phyloP scores from a whole-genome alignment of 2,888 invertebrate species.

The Bellardia bayeri region DNA sequence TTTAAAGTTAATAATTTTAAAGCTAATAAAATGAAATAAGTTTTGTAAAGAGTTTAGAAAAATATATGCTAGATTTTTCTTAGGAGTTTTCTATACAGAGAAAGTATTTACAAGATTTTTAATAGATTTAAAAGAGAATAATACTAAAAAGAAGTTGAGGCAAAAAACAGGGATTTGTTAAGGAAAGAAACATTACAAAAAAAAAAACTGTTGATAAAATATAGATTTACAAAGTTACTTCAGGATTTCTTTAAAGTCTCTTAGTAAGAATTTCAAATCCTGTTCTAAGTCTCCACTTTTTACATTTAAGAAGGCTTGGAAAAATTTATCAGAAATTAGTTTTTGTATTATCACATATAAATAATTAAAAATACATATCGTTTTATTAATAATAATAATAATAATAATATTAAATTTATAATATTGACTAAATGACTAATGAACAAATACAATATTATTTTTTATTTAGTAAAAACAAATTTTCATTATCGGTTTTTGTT shows the following conservation, averaged over 20 bases:
- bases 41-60: conserved; percentile 61
- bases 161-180: background rate
- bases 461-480: conserved; percentile 30
- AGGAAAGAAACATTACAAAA: too few relatives aligned
- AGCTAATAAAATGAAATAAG: background rate
- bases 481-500: background rate
- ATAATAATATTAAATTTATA: conserved; percentile 47
- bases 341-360: conserved; percentile 70
- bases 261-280: too few relatives aligned
- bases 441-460: conserved; percentile 49
- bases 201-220: too few relatives aligned
- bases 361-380: conserved; percentile 54
- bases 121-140: background rate
- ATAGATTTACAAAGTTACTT: too few relatives aligned
- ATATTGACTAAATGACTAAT: conserved; percentile 58
- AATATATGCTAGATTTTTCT: conserved; percentile 45
- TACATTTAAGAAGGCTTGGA: conserved; percentile 10
- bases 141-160: conserved; percentile 24
- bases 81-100: background rate
- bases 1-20: background rate
- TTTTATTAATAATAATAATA: conserved; percentile 31
- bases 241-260: too few relatives aligned
- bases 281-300: background rate
- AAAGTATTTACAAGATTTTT: conserved; percentile 57
- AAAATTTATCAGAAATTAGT: conserved; percentile 1